Evolutionary conservation across 2,888 invertebrate species (phyloP).

Genomic region (Nomada fucata): DNA sequence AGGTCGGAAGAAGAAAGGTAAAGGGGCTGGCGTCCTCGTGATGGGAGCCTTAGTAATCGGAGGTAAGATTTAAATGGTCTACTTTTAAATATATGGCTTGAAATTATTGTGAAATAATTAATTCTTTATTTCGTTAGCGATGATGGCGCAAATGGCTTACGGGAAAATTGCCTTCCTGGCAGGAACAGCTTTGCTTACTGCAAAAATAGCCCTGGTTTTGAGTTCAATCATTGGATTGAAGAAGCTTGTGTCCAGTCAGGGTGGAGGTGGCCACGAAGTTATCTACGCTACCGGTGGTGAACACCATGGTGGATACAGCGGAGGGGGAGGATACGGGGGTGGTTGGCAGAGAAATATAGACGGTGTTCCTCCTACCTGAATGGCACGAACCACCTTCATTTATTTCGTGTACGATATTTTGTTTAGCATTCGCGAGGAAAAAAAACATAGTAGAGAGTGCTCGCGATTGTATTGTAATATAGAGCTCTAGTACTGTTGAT

Average conservation of each 20-base stretch:
- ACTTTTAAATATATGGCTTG: neutral
- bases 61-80: conserved; percentile 73
- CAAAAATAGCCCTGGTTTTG: conserved; percentile 88
- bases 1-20: conserved; percentile 85
- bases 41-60: conserved; percentile 87
- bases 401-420: conserved; percentile 5
- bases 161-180: conserved; percentile 89
- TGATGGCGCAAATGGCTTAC: conserved; percentile 88
- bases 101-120: too few relatives aligned
- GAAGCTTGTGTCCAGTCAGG: conserved; percentile 86
- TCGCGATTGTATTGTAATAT: conserved; percentile 24
- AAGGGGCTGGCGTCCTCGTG: conserved; percentile 85
- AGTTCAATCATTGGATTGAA: conserved; percentile 88
- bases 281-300: conserved; percentile 85
- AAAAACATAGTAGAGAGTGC: neutral
- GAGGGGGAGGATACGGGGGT: conserved; percentile 79
- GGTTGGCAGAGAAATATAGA: conserved; percentile 82
- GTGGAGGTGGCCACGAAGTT: conserved; percentile 85
- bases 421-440: neutral
- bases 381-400: neutral
- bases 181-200: conserved; percentile 88
- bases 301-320: conserved; percentile 80
- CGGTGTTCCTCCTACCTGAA: conserved; percentile 77
- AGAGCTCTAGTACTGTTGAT: neutral
- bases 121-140: conserved; percentile 78